These are phyloP conservation scores for Bostrychus sinensis DNA, from an alignment of 2,113 vertebrate genomes.

Conservation along the genomic window DNA sequence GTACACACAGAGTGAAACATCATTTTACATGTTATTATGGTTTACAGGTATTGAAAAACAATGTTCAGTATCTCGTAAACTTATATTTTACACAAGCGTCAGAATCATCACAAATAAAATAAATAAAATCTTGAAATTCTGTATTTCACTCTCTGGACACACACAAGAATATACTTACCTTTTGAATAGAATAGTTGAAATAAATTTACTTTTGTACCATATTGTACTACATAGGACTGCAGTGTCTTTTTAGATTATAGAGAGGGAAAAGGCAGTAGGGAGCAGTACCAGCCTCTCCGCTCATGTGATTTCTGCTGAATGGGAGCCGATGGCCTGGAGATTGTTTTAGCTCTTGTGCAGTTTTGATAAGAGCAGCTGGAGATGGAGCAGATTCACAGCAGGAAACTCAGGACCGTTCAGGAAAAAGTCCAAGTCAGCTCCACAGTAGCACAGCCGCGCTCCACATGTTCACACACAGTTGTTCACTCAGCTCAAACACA, in stretches of 20 bases:
- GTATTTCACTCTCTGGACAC: too few relatives aligned
- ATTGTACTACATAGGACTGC: slow-evolving; percentile 14
- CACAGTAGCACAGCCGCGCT: slow-evolving; percentile 12
- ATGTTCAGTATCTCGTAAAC: too few relatives aligned
- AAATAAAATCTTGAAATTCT: too few relatives aligned
- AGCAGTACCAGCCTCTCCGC: slow-evolving; percentile 9
- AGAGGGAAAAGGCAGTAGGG: neutral
- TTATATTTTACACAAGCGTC: too few relatives aligned
- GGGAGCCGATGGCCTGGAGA: slow-evolving; percentile 27
- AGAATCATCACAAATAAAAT: too few relatives aligned
- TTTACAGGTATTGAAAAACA: too few relatives aligned
- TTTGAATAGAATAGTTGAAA: too few relatives aligned
- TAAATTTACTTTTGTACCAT: too few relatives aligned
- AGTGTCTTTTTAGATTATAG: slow-evolving; percentile 50
- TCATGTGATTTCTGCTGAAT: slow-evolving; percentile 29
- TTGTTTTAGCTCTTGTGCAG: slow-evolving; percentile 49
- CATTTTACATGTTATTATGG: too few relatives aligned
- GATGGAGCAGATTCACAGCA: slow-evolving; percentile 53
- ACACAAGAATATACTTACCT: too few relatives aligned
- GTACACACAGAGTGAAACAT: neutral
- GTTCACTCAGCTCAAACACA: slow-evolving; percentile 1
- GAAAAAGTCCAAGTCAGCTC: slow-evolving; percentile 41
- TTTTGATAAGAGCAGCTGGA: slow-evolving; percentile 68
- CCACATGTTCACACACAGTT: neutral
- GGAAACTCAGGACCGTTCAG: slow-evolving; percentile 68